Conservation (phyloP, 2,113 vertebrate species). For the Alexandromys fortis region DNA sequence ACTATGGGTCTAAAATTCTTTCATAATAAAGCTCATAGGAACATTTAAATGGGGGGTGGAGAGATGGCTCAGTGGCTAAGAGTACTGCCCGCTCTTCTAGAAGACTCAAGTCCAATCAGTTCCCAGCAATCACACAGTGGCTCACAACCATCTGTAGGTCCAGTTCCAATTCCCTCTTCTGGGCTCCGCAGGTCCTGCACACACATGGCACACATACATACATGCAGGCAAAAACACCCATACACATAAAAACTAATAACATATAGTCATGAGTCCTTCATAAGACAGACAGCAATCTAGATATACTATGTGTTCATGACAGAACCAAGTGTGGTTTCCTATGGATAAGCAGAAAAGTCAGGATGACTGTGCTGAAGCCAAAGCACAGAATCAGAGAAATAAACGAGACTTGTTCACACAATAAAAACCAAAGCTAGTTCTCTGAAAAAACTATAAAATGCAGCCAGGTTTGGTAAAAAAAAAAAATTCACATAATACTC, state of each 20-base stretch:
- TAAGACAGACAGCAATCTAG: background rate
- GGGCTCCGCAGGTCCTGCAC: too few species aligned
- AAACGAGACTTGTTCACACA: background rate
- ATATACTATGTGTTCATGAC: background rate
- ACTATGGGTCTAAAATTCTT: background rate
- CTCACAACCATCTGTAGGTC: too few species aligned
- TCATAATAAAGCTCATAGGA: conserved; percentile 37
- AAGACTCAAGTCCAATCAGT: too few species aligned
- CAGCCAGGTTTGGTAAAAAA: background rate
- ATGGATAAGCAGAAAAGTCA: background rate
- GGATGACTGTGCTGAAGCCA: background rate
- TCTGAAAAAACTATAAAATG: background rate
- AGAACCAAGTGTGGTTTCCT: background rate
- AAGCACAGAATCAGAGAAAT: background rate
- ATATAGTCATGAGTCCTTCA: background rate
- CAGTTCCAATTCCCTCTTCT: too few species aligned
- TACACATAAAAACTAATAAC: background rate
- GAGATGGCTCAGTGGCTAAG: background rate
- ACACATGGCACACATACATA: too few species aligned
- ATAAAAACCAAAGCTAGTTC: background rate
- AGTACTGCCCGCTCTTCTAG: too few species aligned
- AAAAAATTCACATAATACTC: background rate
- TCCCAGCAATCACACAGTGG: too few species aligned
- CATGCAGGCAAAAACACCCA: background rate
- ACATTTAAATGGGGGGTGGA: background rate